Conservation (phyloP, 2,113 vertebrate genomes). For the Lepus timidus region DNA sequence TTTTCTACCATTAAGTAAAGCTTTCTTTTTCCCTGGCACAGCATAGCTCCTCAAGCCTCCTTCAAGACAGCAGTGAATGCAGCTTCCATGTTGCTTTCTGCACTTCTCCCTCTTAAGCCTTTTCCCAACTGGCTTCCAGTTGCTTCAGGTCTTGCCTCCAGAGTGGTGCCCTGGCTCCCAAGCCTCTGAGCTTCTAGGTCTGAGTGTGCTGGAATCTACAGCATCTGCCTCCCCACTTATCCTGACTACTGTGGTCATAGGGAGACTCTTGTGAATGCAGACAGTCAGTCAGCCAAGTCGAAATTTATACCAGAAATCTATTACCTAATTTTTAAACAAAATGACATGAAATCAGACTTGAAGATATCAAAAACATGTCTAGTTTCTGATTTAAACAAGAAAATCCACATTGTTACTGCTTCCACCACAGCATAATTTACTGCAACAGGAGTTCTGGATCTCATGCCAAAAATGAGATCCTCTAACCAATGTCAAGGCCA, state of each 20-base stretch:
- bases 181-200: slow-evolving; percentile 36
- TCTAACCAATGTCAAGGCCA: slow-evolving; percentile 90
- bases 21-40: not conserved
- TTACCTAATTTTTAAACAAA: slow-evolving; percentile 86
- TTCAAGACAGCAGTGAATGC: not conserved
- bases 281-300: slow-evolving; percentile 85
- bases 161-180: not conserved
- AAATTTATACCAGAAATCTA: slow-evolving; percentile 85
- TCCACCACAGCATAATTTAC: slow-evolving; percentile 89
- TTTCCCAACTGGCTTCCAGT: not conserved
- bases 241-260: slow-evolving; percentile 77
- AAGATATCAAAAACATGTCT: slow-evolving; percentile 87
- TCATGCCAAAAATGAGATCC: slow-evolving; percentile 89
- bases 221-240: slow-evolving; percentile 74
- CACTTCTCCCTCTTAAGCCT: not conserved
- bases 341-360: slow-evolving; percentile 87
- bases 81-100: not conserved
- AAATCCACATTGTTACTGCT: slow-evolving; percentile 86
- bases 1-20: not conserved
- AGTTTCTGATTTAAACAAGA: slow-evolving; percentile 87
- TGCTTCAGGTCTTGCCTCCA: not conserved
- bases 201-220: slow-evolving; percentile 62
- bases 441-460: slow-evolving; percentile 89
- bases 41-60: not conserved
- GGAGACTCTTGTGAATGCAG: slow-evolving; percentile 75